Conservation (phyloP, 2,113 vertebrate genomes). For the Albula goreensis region DNA sequence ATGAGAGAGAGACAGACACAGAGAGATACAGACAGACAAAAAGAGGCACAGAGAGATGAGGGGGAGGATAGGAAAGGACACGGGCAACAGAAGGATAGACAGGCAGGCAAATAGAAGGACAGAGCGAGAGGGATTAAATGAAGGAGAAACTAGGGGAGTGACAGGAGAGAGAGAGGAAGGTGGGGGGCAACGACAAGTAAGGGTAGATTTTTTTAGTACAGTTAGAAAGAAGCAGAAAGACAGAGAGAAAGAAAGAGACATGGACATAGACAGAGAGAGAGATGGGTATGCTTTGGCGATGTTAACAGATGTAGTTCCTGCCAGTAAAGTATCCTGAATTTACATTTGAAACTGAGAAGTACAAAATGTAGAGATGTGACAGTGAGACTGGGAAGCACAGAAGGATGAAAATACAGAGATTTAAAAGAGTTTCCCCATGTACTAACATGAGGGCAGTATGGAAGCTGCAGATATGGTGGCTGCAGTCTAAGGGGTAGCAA, state of each 20-base stretch:
- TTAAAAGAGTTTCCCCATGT: background rate
- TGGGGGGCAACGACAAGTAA: slow-evolving; percentile 9
- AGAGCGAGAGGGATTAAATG: background rate
- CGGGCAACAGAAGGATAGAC: slow-evolving; percentile 6
- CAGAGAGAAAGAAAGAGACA: slow-evolving; percentile 18
- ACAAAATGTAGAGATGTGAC: background rate
- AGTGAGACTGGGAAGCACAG: background rate
- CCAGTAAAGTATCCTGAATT: too few relatives aligned
- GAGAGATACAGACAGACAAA: background rate
- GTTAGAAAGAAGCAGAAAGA: background rate
- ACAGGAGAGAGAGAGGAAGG: slow-evolving; percentile 17
- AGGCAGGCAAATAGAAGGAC: slow-evolving; percentile 1
- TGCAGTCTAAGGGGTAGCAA: background rate
- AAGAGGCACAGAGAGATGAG: slow-evolving; percentile 3
- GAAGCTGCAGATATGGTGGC: background rate
- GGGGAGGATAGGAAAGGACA: slow-evolving; percentile 5
- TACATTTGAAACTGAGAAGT: too few relatives aligned
- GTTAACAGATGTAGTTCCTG: too few relatives aligned
- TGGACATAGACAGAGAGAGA: too few relatives aligned
- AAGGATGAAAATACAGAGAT: background rate
- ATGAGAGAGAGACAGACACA: slow-evolving; percentile 10
- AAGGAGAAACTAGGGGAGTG: background rate
- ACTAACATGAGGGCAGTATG: background rate
- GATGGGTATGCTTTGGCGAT: too few relatives aligned
- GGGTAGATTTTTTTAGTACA: background rate